Base-by-base conservation (phyloP, 2,113 vertebrate species). In the Corvus hawaiiensis region DNA sequence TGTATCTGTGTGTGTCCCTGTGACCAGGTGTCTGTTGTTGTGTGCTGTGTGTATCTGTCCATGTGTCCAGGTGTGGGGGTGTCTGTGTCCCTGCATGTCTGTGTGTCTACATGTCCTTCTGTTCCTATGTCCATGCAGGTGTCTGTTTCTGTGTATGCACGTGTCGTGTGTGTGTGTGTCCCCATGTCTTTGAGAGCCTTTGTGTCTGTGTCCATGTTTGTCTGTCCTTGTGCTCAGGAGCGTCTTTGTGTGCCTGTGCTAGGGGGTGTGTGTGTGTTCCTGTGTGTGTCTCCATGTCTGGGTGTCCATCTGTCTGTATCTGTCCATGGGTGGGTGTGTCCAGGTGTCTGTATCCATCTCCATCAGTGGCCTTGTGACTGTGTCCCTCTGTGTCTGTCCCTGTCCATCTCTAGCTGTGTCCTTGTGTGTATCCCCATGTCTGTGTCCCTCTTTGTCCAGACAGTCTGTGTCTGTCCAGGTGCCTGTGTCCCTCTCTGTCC, bases 1-100 rank as follows among this genome's bases (percentile, higher is more conserved):
- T 43, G 10, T 23, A 35, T 46, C 56, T 16, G 5, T 26, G 64
- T 64, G 33, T 79, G 62, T 54, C 16, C 41, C 51, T 46, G 17
- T 48, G 27, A 15, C 12, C 0, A 0, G 12, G 20, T 37, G 22
- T 13, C 46, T 62, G 30, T 79, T 32, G 51, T n/a, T 3, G 2
- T n/a, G 19, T 43, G 35, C 46, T 13, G 11, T 26, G 32, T 46
- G 32, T 13, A 22, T 41, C 28, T 62, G 22, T 62, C 43, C 11
- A 11, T 27, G 16, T 27, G 22, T 62, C 32, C 37, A 66, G 7
- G 16, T 24, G 16, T 35, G 51, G 20, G 23, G 6, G 35, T 63
- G n/a, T 28, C 59, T 27, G 26, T 68, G 35, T 52, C 68, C 14
- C 27, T 52, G 52, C 11, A 16, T 27, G 17, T 33, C 28, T 63